A percentile compares a stretch with the other conserved stretches of the same genome.
These are phyloP conservation scores for Linhomoeus sp. DNA, from an alignment of 2,888 invertebrate genomes.

Conservation along the genomic window DNA sequence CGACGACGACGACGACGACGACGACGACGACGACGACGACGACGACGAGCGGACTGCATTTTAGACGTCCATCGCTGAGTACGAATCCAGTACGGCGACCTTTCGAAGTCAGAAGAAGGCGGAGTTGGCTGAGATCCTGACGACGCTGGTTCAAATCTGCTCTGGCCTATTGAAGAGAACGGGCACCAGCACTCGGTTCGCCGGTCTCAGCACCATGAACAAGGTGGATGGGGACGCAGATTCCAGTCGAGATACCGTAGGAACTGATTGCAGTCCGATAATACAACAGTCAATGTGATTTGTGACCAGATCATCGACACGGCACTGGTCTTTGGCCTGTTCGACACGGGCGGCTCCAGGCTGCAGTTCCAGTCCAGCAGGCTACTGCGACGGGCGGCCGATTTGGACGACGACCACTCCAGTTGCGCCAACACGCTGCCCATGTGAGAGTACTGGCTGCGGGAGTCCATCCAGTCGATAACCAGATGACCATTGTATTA, in stretches of 20 bases:
- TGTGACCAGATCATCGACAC: constrained; percentile 38
- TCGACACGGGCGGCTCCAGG: constrained; percentile 11
- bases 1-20: not conserved
- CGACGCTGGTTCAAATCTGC: constrained; percentile 37
- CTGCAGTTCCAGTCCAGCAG: constrained; percentile 21
- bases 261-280: no score
- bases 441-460: no score
- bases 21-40: not conserved
- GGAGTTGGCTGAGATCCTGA: constrained; percentile 33
- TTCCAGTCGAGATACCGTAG: not conserved
- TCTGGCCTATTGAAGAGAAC: constrained; percentile 38
- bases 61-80: constrained; percentile 31
- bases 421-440: no score
- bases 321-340: constrained; percentile 32
- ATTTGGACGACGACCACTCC: not conserved
- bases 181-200: constrained; percentile 41
- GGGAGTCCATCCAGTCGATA: no score
- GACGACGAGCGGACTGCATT: constrained; percentile 5
- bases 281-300: no score
- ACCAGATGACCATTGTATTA: no score
- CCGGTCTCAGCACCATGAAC: constrained; percentile 41
- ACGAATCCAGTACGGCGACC: constrained; percentile 18
- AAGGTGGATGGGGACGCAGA: constrained; percentile 25
- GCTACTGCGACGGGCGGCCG: constrained; percentile 15
- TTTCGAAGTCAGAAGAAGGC: constrained; percentile 15